Base-by-base conservation (phyloP, 2,113 vertebrate genomes). In the Megalops atlanticus region DNA sequence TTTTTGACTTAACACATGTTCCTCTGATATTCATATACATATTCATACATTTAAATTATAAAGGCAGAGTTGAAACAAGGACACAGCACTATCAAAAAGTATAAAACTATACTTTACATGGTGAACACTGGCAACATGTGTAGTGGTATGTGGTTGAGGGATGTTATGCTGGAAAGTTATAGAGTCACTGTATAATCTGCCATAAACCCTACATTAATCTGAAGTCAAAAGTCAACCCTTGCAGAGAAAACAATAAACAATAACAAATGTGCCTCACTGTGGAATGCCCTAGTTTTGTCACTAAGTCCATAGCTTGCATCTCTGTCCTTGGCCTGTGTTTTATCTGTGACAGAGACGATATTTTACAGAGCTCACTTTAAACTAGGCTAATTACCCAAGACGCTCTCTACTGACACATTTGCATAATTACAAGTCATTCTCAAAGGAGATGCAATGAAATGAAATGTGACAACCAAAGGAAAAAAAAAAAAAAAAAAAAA, bases 351-450 rank as follows among this genome's bases (percentile, higher is more conserved):
- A 89, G 87, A 87, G 84, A 80, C 81, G 91, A 85, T 84, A 85
- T 89, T 87, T 90, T 80, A 90, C 85, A 90, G 89, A 89, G 82
- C 86, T 88, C 85, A 86, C 88, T 88, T 89, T 89, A 87, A 82
- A 76, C 88, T 90, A 90, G 88, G 92, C 93, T 94, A 93, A 94
- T 94, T 93, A 93, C 92, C 91, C 88, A 89, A 88, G 89, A 87
- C 89, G 87, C 92, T 92, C 90, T 92, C 89, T 83, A 90, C 87
- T 86, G 89, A 83, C 39, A 85, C 84, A 93, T 94, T 92, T 93
- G 90, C 92, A 93, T 94, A 94, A 92, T 93, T 92, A 91, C 86
- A 87, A 92, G 87, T 91, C 91, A 92, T 92, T 94, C 91, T 92
- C 86, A 75, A 90, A 89, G 89, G 89, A 89, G 88, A 89, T 91